Conservation (phyloP, 2,797 vertebrate genomes). For the Alectoris magna region DNA sequence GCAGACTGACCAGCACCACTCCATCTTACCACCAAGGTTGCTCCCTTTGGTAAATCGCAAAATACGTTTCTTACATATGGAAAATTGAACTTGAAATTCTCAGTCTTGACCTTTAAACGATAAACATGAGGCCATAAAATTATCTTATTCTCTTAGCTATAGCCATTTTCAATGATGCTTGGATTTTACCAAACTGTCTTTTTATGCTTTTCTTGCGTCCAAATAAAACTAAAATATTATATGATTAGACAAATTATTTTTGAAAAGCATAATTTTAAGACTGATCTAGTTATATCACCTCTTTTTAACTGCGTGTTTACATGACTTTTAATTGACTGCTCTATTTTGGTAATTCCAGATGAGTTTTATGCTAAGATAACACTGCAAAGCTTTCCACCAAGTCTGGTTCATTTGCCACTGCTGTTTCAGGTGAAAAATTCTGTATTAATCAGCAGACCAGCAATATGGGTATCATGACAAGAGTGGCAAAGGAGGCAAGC, state of each 20-base stretch:
- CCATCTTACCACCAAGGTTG: not conserved
- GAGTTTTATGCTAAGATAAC: rapidly evolving
- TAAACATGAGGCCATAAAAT: not conserved
- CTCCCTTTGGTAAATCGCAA: not conserved
- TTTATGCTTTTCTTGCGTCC: not conserved
- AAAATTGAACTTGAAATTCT: not conserved
- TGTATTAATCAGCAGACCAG: not conserved
- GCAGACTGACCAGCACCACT: not conserved
- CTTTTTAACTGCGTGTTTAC: not conserved
- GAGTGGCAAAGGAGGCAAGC: not conserved
- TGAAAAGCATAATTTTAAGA: not conserved
- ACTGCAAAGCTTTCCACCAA: not conserved
- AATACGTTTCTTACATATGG: not conserved
- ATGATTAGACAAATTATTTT: not conserved
- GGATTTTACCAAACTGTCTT: not conserved
- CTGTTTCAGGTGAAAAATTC: not conserved
- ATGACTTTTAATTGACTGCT: not conserved
- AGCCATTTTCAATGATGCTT: not conserved
- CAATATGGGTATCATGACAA: rapidly evolving
- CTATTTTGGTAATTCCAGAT: not conserved
- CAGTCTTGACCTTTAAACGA: not conserved
- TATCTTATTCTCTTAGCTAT: not conserved
- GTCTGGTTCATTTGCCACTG: not conserved
- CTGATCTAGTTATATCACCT: not conserved
- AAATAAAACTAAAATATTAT: not conserved